Percentiles rank a stretch among this genome's conserved stretches.
These are phyloP conservation scores for Pitangus sulphuratus DNA, from an alignment of 2,797 vertebrate species.

Conservation along the genomic window DNA sequence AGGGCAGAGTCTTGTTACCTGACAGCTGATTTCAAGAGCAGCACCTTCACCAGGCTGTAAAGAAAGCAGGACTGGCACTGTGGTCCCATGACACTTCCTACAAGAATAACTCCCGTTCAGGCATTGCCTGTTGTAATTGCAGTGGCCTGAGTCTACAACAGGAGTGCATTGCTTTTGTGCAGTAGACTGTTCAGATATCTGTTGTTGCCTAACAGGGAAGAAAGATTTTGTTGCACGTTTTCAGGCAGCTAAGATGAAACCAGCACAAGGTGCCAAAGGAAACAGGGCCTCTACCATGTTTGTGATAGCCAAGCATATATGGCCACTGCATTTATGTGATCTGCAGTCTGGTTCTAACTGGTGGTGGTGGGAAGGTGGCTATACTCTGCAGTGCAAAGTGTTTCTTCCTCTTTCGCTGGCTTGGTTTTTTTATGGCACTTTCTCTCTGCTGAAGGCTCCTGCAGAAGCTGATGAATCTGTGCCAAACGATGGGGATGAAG, in stretches of 20 bases:
- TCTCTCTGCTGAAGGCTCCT: slow-evolving; percentile 73
- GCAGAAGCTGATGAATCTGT: slow-evolving; percentile 74
- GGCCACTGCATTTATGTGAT: background rate
- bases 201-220: background rate
- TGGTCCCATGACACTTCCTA: fast-evolving
- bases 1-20: background rate
- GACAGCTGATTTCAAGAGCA: background rate
- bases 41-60: background rate
- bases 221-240: background rate
- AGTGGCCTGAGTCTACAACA: background rate
- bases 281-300: fast-evolving
- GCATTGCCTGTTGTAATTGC: background rate
- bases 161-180: background rate
- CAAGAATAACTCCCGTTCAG: background rate
- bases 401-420: background rate
- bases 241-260: background rate
- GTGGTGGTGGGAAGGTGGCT: background rate
- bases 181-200: background rate
- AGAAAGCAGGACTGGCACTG: background rate
- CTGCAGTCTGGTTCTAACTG: background rate
- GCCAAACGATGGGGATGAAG: slow-evolving; percentile 64
- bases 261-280: background rate
- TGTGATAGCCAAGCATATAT: background rate
- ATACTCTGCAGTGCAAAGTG: background rate
- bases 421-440: slow-evolving; percentile 33